Base-by-base conservation (phyloP, 2,797 vertebrate species). In the Diceros bicornis region DNA sequence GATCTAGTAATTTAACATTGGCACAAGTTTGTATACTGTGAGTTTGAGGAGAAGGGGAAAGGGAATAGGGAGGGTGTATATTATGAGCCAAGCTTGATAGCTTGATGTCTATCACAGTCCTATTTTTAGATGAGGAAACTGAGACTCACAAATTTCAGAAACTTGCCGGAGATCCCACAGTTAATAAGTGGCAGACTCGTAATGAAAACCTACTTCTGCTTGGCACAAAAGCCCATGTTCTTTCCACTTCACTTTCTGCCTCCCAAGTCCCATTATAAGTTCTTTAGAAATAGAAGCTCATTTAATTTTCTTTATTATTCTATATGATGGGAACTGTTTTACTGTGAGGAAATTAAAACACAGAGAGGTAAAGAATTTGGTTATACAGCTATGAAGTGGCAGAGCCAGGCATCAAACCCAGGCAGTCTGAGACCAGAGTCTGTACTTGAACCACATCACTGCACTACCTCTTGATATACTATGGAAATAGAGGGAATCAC, bases 301-400 rank as follows among this genome's bases (percentile, higher is more conserved):
- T 52, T 92, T 78, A 86, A 59, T 79, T 93, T 68, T 95, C 59
- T 85, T 89, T 72, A 61, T 88, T 57, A 78, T 52, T 93, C 32
- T 91, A 32, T 47, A 72, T 87, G 7, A 57, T 52, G 62, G 66
- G 14, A 83, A 75, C 13, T 62, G n/a, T 74, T 95, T 90, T 69
- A 89, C 21, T 61, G 18, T 69, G 27, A 14, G 8, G 14, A 91
- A 75, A 88, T 74, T 55, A 27, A 93, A 84, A 83, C 12, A 61
- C 7, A 37, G 50, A 55, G n/a, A n/a, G n/a, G n/a, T n/a, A n/a
- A n/a, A n/a, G n/a, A n/a, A n/a, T n/a, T n/a, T n/a, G n/a, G n/a
- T 62, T 7, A 61, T 6, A 59, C 0, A 86, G 37, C 34, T 44
- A 57, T 11, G 11, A 82, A 69, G 37, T 55, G 55, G 13, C 66